These are phyloP conservation scores for Poecilobothrus nobilitatus DNA, from an alignment of 2,888 invertebrate species.

Conservation along the genomic window DNA sequence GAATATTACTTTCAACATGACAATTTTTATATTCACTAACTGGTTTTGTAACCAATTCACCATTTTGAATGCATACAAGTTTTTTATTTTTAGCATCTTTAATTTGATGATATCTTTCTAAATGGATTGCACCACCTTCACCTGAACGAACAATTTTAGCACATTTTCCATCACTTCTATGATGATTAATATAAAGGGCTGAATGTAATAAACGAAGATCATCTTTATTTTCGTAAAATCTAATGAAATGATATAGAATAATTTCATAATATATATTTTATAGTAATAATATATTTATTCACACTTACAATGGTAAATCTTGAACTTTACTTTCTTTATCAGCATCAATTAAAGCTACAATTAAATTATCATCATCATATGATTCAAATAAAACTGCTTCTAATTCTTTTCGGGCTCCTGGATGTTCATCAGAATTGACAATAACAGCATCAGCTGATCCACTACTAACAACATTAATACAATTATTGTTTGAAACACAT, in stretches of 20 bases:
- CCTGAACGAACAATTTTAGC: not conserved
- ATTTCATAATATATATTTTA: too few relatives aligned
- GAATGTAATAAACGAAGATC: not conserved
- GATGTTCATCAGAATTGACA: not conserved
- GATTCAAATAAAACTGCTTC: not conserved
- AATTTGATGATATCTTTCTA: not conserved
- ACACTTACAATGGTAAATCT: not conserved
- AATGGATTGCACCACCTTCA: not conserved
- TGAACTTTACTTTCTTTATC: not conserved
- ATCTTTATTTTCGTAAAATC: too few relatives aligned
- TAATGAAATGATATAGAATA: too few relatives aligned
- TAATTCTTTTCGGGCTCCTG: not conserved
- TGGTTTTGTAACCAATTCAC: conserved; percentile 24
- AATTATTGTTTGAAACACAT: not conserved
- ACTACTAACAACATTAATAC: not conserved
- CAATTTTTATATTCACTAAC: conserved; percentile 36
- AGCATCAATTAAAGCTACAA: not conserved
- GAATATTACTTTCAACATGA: conserved; percentile 36
- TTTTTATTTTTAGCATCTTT: not conserved
- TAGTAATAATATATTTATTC: too few relatives aligned
- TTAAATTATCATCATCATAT: not conserved
- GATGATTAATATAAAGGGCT: not conserved
- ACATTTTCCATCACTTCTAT: not conserved
- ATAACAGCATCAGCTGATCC: not conserved
- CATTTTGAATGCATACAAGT: not conserved